Percentiles rank a stretch among this genome's conserved stretches.
Evolutionary conservation across 2,797 vertebrate species (phyloP).

Genomic region (Falco columbarius): DNA sequence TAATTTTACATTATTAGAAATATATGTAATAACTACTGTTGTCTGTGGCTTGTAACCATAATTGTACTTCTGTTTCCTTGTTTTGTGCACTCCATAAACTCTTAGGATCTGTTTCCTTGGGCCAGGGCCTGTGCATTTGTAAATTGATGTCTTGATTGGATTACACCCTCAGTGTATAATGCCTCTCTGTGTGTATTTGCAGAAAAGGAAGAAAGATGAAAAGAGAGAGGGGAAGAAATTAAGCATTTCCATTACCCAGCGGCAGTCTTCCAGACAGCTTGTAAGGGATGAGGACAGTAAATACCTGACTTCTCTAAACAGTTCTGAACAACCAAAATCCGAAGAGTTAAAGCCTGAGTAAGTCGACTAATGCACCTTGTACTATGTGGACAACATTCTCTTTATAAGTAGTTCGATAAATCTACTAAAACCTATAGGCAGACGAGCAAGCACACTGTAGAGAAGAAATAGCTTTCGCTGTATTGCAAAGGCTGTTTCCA

Average conservation of each 20-base stretch:
- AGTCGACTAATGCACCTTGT: constrained; percentile 16
- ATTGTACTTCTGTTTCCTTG: not conserved
- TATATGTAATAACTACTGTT: not conserved
- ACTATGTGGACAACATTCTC: not conserved
- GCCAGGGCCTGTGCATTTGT: not conserved
- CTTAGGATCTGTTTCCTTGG: not conserved
- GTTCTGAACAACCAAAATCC: constrained; percentile 23
- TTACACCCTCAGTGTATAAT: not conserved
- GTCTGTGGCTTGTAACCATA: not conserved
- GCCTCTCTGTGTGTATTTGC: not conserved
- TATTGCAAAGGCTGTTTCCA: constrained; percentile 60
- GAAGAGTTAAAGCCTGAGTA: constrained; percentile 78
- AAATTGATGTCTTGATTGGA: not conserved
- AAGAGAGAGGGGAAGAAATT: constrained; percentile 45
- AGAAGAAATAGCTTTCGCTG: constrained; percentile 31
- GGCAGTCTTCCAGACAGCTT: not conserved
- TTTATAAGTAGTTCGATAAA: not conserved
- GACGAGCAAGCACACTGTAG: not conserved
- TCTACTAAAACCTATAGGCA: constrained; percentile 29
- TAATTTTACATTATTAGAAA: not conserved
- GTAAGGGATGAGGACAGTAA: constrained; percentile 49
- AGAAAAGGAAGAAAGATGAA: constrained; percentile 59
- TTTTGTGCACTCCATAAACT: not conserved
- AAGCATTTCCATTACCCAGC: not conserved
- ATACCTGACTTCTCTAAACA: not conserved